Conservation (phyloP, 2,797 vertebrate species). For the Labroides dimidiatus region DNA sequence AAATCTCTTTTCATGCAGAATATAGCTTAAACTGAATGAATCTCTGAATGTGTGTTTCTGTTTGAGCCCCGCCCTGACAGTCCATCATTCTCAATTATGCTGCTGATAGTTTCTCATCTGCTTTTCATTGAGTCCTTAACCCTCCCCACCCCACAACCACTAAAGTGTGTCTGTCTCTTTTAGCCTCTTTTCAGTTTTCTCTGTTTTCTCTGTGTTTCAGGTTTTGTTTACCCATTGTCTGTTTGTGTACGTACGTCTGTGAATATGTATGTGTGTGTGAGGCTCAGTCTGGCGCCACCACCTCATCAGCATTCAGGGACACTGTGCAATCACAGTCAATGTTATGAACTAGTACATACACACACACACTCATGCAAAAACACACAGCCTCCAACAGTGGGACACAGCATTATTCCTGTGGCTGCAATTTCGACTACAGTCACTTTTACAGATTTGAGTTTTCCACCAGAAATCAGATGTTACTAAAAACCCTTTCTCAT, state of each 20-base stretch:
- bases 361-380: not conserved
- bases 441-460: conserved; percentile 41
- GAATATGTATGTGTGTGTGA: conserved; percentile 8
- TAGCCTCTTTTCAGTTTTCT: conserved; percentile 25
- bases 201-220: conserved; percentile 10
- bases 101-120: conserved; percentile 36
- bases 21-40: conserved; percentile 10
- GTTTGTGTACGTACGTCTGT: conserved; percentile 17
- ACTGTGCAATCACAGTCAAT: conserved; percentile 3
- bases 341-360: not conserved
- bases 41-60: not conserved
- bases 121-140: conserved; percentile 26
- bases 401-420: conserved; percentile 44
- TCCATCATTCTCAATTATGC: conserved; percentile 25
- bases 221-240: conserved; percentile 19
- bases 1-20: not conserved
- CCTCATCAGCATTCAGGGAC: conserved; percentile 51
- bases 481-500: conserved; percentile 21
- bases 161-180: conserved; percentile 23
- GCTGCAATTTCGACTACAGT: conserved; percentile 39
- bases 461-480: conserved; percentile 24
- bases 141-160: conserved; percentile 3
- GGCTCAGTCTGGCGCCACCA: conserved; percentile 47
- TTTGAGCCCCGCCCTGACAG: conserved; percentile 3
- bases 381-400: conserved; percentile 9